Percentiles rank a stretch among this genome's conserved stretches.
Conservation (phyloP, 2,888 invertebrate species). For the Euphydryas editha region DNA sequence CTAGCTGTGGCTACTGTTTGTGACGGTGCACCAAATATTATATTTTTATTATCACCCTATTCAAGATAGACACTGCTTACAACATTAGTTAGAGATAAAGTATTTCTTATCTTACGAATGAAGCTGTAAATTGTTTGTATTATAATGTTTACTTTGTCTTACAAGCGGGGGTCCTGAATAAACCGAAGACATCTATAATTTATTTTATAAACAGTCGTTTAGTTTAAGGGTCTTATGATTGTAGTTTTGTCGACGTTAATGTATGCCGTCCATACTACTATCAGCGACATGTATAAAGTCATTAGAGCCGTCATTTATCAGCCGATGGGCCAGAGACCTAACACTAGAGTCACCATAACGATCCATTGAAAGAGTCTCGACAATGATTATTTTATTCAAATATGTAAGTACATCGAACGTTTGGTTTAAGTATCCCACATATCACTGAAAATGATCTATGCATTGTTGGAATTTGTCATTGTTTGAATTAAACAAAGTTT, state of each 20-base stretch:
- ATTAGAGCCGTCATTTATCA: slow-evolving; percentile 45
- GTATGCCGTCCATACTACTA: slow-evolving; percentile 31
- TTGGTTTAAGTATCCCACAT: slow-evolving; percentile 30
- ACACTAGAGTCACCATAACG: slow-evolving; percentile 56
- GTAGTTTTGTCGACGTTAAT: slow-evolving; percentile 35
- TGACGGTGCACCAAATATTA: slow-evolving; percentile 18
- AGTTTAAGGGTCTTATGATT: slow-evolving; percentile 23
- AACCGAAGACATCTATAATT: slow-evolving; percentile 23
- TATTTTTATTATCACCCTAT: slow-evolving; percentile 21
- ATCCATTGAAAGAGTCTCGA: slow-evolving; percentile 65
- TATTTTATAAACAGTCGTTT: slow-evolving; percentile 35
- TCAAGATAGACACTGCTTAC: slow-evolving; percentile 20
- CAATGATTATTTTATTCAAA: slow-evolving; percentile 66
- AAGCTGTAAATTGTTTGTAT: slow-evolving; percentile 34
- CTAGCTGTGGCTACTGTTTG: slow-evolving; percentile 31
- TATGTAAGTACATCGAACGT: slow-evolving; percentile 42
- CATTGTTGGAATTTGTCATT: slow-evolving; percentile 1
- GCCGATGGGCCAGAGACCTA: slow-evolving; percentile 37
- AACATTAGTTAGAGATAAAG: slow-evolving; percentile 25
- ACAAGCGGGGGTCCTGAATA: slow-evolving; percentile 25
- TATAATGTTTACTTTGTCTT: slow-evolving; percentile 38
- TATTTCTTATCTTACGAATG: slow-evolving; percentile 37
- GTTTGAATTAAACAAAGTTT: slow-evolving; percentile 6
- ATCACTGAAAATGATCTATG: slow-evolving; percentile 6
- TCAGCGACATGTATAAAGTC: slow-evolving; percentile 46